Percentiles rank a stretch among this genome's conserved stretches.
Conservation (phyloP, 2,888 invertebrate species). For the Lithophane leautieri region DNA sequence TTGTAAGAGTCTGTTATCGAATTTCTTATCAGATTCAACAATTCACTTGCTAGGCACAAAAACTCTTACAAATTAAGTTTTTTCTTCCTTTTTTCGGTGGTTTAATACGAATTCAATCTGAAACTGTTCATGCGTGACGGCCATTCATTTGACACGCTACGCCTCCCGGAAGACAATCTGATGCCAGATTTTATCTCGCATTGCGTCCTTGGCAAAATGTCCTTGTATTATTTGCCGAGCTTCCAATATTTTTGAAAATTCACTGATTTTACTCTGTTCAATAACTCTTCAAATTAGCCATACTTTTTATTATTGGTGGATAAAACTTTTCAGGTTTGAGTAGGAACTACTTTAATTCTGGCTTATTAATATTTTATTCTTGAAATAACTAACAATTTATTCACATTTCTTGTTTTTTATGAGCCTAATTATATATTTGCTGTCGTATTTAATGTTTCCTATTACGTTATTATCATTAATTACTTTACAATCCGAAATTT, state of each 20-base stretch:
- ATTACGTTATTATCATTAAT: background rate
- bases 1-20: conserved; percentile 14
- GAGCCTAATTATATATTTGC: background rate
- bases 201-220: conserved; percentile 42
- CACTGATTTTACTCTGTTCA: background rate
- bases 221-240: conserved; percentile 10
- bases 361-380: background rate
- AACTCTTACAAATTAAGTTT: conserved; percentile 42
- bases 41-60: conserved; percentile 40
- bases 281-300: background rate
- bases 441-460: background rate
- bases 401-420: background rate
- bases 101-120: conserved; percentile 57
- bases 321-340: background rate
- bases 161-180: conserved; percentile 60
- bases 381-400: background rate
- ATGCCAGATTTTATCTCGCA: conserved; percentile 45
- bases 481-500: background rate
- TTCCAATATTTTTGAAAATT: background rate
- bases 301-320: background rate
- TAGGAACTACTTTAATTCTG: background rate
- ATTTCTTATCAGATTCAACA: conserved; percentile 47
- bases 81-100: conserved; percentile 44
- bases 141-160: conserved; percentile 61
- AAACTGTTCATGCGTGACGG: conserved; percentile 59